phyloP scores from a whole-genome alignment of 2,113 vertebrate species.

The Indicator maculatus region DNA sequence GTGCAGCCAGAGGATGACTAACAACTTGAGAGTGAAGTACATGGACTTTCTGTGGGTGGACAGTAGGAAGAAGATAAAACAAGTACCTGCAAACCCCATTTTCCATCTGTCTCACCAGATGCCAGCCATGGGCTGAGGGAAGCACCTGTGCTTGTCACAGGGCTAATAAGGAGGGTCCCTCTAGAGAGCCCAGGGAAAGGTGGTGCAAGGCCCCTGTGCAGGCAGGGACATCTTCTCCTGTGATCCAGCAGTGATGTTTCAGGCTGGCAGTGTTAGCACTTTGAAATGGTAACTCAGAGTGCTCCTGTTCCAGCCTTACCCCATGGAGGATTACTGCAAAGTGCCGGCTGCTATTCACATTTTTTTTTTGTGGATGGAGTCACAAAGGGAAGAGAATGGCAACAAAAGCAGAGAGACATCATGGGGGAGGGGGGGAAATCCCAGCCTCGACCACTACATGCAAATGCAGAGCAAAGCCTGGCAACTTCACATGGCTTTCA shows the following conservation, averaged over 20 bases:
- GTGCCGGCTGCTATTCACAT: background rate
- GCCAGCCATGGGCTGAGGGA: background rate
- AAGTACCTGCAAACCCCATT: too few relatives aligned
- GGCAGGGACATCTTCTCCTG: background rate
- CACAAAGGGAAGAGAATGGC: background rate
- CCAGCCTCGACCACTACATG: background rate
- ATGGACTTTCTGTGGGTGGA: too few relatives aligned
- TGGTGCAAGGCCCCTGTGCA: rapidly evolving
- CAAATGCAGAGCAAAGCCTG: background rate
- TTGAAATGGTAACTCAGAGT: slow-evolving; percentile 30
- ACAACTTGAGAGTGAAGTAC: background rate
- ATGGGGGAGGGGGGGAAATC: background rate
- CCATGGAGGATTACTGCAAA: slow-evolving; percentile 5
- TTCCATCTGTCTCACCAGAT: background rate
- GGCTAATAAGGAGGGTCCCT: background rate
- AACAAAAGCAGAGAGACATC: slow-evolving; percentile 20
- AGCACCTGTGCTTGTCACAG: rapidly evolving
- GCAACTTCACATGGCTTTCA: background rate
- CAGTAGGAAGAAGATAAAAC: background rate
- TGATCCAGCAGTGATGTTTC: slow-evolving; percentile 3
- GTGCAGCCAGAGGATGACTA: rapidly evolving
- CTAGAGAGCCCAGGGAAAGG: background rate
- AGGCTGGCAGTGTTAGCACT: slow-evolving; percentile 14
- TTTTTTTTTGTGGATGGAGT: background rate
- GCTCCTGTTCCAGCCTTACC: background rate